Conservation (phyloP, 30 jellyfish, hydroid and myxozoan species). For the Aurelia aurita complex sp. Pacific region DNA sequence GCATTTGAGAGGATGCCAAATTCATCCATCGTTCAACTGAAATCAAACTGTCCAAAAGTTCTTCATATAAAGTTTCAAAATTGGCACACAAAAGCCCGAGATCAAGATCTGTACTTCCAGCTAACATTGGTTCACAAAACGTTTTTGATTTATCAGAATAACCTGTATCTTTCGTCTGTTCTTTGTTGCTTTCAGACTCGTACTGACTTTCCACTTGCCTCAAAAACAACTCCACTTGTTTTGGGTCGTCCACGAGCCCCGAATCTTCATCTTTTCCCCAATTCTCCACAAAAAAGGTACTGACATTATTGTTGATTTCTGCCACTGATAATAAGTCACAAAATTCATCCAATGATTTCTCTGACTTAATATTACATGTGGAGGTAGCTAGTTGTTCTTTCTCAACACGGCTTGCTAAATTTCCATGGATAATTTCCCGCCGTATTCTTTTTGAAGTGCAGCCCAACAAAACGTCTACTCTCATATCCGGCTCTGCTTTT, state of each 20-base stretch:
- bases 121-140: conserved; percentile 12
- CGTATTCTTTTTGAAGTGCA: conserved; percentile 80
- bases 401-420: not conserved
- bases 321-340: not conserved
- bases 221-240: conserved; percentile 68
- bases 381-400: not conserved
- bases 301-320: conserved; percentile 8
- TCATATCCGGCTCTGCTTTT: conserved; percentile 86
- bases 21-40: conserved; percentile 77
- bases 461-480: conserved; percentile 83
- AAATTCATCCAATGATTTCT: conserved; percentile 2
- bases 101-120: conserved; percentile 46
- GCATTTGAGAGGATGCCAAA: conserved; percentile 27
- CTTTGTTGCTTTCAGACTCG: conserved; percentile 22
- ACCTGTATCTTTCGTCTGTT: conserved; percentile 6
- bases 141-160: conserved; percentile 47
- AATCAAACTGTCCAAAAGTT: conserved; percentile 51
- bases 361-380: not conserved
- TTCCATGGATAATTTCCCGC: conserved; percentile 42
- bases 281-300: conserved; percentile 1
- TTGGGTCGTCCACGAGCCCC: conserved; percentile 67
- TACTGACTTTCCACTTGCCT: conserved; percentile 72
- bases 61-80: conserved; percentile 69
- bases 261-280: conserved; percentile 3
- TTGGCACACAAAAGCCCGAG: conserved; percentile 56